These are phyloP conservation scores for Aselliscus stoliczkanus DNA, from an alignment of 2,797 vertebrate genomes.

Conservation along the genomic window DNA sequence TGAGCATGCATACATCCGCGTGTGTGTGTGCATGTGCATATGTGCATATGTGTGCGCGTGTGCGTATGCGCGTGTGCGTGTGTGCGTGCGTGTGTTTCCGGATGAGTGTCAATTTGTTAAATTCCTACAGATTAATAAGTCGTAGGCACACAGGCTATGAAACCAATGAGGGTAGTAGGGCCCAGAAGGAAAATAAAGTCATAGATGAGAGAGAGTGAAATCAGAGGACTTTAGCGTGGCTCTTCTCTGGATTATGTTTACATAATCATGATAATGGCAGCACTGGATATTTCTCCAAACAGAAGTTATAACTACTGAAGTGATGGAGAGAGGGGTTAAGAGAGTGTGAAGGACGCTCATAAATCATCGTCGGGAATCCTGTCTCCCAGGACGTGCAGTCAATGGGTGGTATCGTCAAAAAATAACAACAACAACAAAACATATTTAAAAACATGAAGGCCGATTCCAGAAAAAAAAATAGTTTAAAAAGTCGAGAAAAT, in stretches of 20 bases:
- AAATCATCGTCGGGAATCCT: rapidly evolving
- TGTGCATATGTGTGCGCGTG: too few species aligned
- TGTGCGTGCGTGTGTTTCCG: background rate
- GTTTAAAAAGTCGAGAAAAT: background rate
- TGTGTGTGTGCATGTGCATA: too few species aligned
- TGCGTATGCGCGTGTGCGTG: too few species aligned
- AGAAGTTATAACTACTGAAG: background rate
- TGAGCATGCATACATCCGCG: too few species aligned
- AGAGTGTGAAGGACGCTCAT: background rate
- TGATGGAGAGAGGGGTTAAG: background rate
- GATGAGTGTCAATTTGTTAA: background rate
- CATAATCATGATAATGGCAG: background rate
- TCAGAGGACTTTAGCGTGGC: background rate
- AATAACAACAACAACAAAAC: too few species aligned
- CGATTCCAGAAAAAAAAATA: background rate
- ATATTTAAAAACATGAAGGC: background rate
- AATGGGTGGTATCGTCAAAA: background rate
- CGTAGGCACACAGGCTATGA: background rate
- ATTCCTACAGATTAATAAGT: background rate
- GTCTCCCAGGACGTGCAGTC: background rate
- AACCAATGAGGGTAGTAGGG: background rate
- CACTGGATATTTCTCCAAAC: background rate
- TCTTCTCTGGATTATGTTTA: background rate
- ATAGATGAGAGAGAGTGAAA: background rate
- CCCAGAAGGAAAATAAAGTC: background rate